phyloP scores from a whole-genome alignment of 1,140 invertebrate species.

The Gryllus bimaculatus region DNA sequence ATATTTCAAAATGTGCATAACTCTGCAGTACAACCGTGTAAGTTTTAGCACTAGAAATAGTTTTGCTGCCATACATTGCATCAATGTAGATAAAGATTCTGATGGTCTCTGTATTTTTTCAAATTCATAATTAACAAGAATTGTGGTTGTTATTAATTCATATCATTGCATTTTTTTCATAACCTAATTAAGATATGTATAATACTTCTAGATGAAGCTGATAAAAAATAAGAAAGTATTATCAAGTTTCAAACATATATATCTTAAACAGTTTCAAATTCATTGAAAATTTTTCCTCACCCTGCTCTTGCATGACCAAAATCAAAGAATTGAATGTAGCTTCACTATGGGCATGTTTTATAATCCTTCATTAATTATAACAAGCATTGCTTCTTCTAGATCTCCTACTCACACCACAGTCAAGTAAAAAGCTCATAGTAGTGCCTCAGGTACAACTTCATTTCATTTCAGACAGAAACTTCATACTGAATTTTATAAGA shows the following conservation, averaged over 20 bases:
- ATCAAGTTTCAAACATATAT: not conserved
- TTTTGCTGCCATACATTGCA: not conserved
- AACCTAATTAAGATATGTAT: too few relatives aligned
- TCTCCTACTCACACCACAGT: slow-evolving; percentile 44
- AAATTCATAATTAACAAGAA: too few relatives aligned
- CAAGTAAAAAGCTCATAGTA: slow-evolving; percentile 40
- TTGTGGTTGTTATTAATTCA: too few relatives aligned
- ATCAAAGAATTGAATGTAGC: slow-evolving; percentile 47
- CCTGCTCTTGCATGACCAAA: slow-evolving; percentile 44
- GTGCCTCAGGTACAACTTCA: slow-evolving; percentile 34
- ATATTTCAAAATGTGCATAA: not conserved
- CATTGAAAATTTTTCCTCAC: slow-evolving; percentile 26
- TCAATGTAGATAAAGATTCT: not conserved
- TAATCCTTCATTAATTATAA: slow-evolving; percentile 49
- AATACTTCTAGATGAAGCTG: too few relatives aligned
- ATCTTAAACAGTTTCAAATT: not conserved
- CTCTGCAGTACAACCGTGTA: not conserved
- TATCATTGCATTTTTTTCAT: too few relatives aligned
- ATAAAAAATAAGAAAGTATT: too few relatives aligned
- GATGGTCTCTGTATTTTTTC: not conserved
- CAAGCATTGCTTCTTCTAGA: slow-evolving; percentile 44
- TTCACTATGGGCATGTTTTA: slow-evolving; percentile 43
- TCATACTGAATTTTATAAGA: not conserved
- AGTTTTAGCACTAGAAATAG: not conserved
- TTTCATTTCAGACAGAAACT: slow-evolving; percentile 26